phyloP scores from a whole-genome alignment of 1,140 invertebrate species.

The Neuroterus valhalla region DNA sequence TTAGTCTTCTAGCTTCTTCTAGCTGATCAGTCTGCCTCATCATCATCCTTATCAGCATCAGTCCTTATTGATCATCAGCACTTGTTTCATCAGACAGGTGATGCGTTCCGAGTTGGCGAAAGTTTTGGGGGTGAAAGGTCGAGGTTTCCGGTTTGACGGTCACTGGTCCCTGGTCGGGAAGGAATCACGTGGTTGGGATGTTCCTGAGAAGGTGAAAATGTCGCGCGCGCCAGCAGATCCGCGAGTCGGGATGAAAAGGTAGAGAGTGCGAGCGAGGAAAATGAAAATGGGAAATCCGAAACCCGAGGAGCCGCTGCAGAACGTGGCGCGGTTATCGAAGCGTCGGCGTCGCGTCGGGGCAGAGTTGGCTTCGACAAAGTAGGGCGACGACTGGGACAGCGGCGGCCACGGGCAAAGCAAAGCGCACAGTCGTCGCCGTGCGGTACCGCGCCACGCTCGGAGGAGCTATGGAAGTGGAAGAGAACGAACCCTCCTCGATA shows the following conservation, averaged over 20 bases:
- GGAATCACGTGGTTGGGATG: constrained; percentile 4
- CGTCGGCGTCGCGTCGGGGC: constrained; percentile 64
- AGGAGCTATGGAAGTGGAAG: constrained; percentile 68
- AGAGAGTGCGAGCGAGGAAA: neutral
- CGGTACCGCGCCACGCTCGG: constrained; percentile 52
- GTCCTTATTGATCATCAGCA: too few species aligned
- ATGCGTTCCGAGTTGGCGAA: neutral
- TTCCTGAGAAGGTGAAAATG: constrained; percentile 14
- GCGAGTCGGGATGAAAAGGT: constrained; percentile 1
- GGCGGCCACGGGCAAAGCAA: constrained; percentile 65
- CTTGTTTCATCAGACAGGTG: too few species aligned
- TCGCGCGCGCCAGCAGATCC: constrained; percentile 4
- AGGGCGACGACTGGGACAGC: constrained; percentile 73
- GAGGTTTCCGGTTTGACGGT: constrained; percentile 27
- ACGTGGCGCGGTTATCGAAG: constrained; percentile 58
- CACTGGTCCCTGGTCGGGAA: constrained; percentile 19
- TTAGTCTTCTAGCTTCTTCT: neutral
- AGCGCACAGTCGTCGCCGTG: constrained; percentile 46
- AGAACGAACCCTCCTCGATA: constrained; percentile 69
- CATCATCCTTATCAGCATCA: neutral
- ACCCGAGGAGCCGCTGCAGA: constrained; percentile 31
- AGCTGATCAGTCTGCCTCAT: too few species aligned
- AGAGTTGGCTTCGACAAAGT: constrained; percentile 74
- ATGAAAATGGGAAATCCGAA: constrained; percentile 32
- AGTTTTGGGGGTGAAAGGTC: constrained; percentile 21